phyloP scores from a whole-genome alignment of 2,797 vertebrate genomes.

The Dicrostonyx torquatus region DNA sequence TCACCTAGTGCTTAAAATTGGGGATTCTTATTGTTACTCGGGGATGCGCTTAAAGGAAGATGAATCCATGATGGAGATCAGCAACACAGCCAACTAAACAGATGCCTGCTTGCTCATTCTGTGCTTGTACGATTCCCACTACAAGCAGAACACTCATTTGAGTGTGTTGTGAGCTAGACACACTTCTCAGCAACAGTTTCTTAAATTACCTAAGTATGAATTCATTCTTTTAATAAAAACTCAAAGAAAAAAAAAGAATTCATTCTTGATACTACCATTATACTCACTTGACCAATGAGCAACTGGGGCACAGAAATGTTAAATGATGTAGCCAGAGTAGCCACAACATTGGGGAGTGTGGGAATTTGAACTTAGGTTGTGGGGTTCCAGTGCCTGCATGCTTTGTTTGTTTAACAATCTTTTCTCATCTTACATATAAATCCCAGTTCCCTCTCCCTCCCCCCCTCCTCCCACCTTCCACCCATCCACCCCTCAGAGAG shows the following conservation, averaged over 20 bases:
- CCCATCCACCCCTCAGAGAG: no score
- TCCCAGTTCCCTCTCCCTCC: no score
- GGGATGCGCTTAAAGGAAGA: not conserved
- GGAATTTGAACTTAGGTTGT: not conserved
- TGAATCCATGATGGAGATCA: no score
- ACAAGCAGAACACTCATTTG: not conserved
- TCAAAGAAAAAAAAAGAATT: no score
- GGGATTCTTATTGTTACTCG: not conserved
- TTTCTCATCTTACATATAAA: no score
- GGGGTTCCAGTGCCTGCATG: not conserved
- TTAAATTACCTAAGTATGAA: not conserved
- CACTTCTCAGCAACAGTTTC: not conserved
- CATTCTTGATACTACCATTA: not conserved
- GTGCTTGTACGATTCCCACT: not conserved
- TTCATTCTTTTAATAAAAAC: no score
- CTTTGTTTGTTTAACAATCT: no score
- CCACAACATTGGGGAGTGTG: not conserved
- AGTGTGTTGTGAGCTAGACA: not conserved
- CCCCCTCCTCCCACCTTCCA: no score
- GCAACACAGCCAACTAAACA: no score
- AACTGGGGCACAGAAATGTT: no score
- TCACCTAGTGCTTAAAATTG: not conserved
- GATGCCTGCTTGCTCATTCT: not conserved
- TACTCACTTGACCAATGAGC: not conserved
- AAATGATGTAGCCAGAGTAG: not conserved